Evolutionary conservation across 35 echinoderm and acorn worm genomes (phyloP).

Genomic region (Apostichopus californicus): DNA sequence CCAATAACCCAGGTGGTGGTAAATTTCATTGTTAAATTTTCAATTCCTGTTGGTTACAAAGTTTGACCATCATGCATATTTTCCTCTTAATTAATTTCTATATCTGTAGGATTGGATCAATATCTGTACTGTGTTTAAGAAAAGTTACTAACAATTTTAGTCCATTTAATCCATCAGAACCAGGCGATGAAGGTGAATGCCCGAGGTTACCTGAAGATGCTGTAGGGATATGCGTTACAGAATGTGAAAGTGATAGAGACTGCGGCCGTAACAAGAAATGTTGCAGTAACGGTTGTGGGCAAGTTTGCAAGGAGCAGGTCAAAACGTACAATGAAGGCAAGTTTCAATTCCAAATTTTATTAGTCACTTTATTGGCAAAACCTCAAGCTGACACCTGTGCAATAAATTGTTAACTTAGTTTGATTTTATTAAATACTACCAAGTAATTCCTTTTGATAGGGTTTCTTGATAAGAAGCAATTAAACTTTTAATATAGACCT

Average conservation of each 20-base stretch:
- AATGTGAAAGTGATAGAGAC: conserved; percentile 50
- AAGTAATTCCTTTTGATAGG: too few relatives aligned
- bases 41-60: too few relatives aligned
- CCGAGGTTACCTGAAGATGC: conserved; percentile 51
- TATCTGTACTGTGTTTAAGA: too few relatives aligned
- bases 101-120: too few relatives aligned
- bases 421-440: too few relatives aligned
- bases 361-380: background rate
- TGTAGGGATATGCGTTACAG: conserved; percentile 59
- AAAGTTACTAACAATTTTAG: too few relatives aligned
- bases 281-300: conserved; percentile 78
- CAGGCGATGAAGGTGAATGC: conserved; percentile 75
- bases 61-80: too few relatives aligned
- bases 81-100: too few relatives aligned
- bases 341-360: background rate
- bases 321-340: conserved; percentile 45
- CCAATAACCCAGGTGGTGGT: too few relatives aligned
- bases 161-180: background rate
- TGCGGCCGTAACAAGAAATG: conserved; percentile 58
- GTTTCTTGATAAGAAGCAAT: too few relatives aligned
- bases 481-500: background rate
- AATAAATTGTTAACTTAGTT: too few relatives aligned
- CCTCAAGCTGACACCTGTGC: background rate
- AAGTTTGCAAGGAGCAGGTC: conserved; percentile 40
- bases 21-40: too few relatives aligned